Evolutionary conservation across 2,113 vertebrate species (phyloP).

Genomic region (Grus americana): DNA sequence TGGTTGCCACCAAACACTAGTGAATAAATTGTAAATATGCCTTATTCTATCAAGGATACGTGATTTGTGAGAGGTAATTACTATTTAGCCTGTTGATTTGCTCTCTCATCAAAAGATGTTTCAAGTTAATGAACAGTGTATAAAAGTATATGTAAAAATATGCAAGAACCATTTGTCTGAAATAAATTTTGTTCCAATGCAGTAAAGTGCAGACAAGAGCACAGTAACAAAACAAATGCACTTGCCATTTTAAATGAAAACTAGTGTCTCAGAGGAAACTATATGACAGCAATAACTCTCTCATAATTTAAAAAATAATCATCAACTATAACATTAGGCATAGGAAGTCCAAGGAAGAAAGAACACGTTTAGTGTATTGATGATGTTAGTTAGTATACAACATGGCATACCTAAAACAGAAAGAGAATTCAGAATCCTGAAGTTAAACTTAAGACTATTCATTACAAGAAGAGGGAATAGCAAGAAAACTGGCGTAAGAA

Average conservation of each 20-base stretch:
- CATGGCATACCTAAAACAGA: neutral
- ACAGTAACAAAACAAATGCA: neutral
- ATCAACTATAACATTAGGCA: neutral
- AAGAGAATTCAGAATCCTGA: neutral
- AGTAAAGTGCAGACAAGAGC: neutral
- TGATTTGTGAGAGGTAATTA: neutral
- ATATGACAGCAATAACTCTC: neutral
- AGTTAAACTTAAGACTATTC: neutral
- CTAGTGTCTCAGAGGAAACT: neutral
- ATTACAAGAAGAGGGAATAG: neutral
- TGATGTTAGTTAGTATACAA: neutral
- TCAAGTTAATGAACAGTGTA: neutral
- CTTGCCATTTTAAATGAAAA: slow-evolving; percentile 1
- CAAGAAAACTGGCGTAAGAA: neutral
- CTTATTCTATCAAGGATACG: neutral
- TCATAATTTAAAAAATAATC: neutral
- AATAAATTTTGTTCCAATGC: neutral
- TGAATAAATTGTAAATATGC: neutral
- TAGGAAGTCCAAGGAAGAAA: neutral
- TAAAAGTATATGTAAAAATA: neutral
- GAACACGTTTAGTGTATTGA: neutral
- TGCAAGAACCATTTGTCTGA: neutral
- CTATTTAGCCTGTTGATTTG: neutral
- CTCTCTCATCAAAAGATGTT: neutral
- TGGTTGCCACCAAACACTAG: neutral